Percentiles rank a stretch among this genome's conserved stretches.
These are phyloP conservation scores for Euplexia lucipara DNA, from an alignment of 2,888 invertebrate genomes.

Conservation along the genomic window DNA sequence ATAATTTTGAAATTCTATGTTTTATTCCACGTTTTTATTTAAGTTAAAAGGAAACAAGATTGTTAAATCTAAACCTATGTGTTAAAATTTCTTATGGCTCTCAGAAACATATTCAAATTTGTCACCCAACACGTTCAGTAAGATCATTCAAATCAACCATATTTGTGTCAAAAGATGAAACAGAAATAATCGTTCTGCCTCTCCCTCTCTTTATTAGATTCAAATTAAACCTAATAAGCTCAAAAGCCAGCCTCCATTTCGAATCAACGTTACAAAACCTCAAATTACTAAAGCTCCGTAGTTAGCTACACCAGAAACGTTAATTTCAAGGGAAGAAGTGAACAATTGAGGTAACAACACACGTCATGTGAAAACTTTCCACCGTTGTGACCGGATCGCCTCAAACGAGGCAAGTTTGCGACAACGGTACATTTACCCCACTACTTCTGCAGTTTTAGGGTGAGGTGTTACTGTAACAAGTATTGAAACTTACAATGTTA, in stretches of 20 bases:
- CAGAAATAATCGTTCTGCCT: too few relatives aligned
- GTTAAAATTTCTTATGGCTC: too few relatives aligned
- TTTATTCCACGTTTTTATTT: too few relatives aligned
- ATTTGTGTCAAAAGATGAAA: too few relatives aligned
- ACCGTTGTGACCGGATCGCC: slow-evolving; percentile 70
- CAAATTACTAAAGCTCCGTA: slow-evolving; percentile 22
- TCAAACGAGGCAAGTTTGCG: slow-evolving; percentile 73
- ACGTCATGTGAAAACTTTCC: slow-evolving; percentile 66
- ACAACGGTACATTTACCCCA: slow-evolving; percentile 59
- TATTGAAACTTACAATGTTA: slow-evolving; percentile 20
- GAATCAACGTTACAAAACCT: slow-evolving; percentile 8
- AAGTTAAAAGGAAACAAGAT: too few relatives aligned
- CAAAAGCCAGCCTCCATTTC: not conserved
- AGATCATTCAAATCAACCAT: too few relatives aligned
- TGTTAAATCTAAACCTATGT: too few relatives aligned
- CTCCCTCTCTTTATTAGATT: slow-evolving; percentile 5
- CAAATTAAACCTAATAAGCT: not conserved
- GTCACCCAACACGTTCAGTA: too few relatives aligned
- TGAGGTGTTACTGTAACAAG: slow-evolving; percentile 35
- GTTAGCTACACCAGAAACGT: slow-evolving; percentile 36
- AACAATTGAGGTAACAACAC: slow-evolving; percentile 64
- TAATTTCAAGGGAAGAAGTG: slow-evolving; percentile 56
- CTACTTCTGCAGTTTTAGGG: slow-evolving; percentile 61
- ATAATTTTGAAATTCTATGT: too few relatives aligned
- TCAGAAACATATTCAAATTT: too few relatives aligned